Evolutionary conservation across 1,140 invertebrate genomes (phyloP).

Genomic region (Drosophila nigromelanica): DNA sequence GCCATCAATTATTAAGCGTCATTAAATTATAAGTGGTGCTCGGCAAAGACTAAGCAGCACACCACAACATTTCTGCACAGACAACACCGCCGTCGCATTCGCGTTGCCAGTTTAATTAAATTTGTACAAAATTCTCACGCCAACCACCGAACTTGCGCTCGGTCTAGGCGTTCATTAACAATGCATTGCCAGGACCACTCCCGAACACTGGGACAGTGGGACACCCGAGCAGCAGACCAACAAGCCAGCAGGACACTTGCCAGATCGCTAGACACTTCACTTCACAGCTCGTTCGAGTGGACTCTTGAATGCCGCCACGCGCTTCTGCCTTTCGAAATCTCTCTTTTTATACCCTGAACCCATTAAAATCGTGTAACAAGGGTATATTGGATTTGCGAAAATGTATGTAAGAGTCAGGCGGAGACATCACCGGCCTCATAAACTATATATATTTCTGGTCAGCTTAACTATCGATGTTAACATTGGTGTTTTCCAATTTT

Average conservation of each 20-base stretch:
- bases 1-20: conserved; percentile 74
- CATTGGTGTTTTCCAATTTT: too few species aligned
- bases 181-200: conserved; percentile 44
- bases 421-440: too few species aligned
- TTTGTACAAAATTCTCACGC: conserved; percentile 43
- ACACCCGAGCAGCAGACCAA: not conserved
- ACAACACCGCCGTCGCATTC: not conserved
- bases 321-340: conserved; percentile 7
- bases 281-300: conserved; percentile 36
- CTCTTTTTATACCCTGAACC: not conserved
- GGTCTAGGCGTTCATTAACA: conserved; percentile 64
- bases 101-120: conserved; percentile 66
- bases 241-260: conserved; percentile 2
- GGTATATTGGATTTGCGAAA: not conserved
- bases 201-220: not conserved
- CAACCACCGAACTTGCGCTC: conserved; percentile 33
- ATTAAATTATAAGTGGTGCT: conserved; percentile 62
- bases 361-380: not conserved
- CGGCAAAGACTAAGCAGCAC: not conserved
- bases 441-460: too few species aligned
- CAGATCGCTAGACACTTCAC: conserved; percentile 31
- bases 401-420: not conserved
- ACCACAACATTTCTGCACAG: conserved; percentile 25
- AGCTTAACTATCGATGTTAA: too few species aligned
- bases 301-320: conserved; percentile 32